Conservation (phyloP, 2,888 invertebrate species). For the Anticlea derivata region DNA sequence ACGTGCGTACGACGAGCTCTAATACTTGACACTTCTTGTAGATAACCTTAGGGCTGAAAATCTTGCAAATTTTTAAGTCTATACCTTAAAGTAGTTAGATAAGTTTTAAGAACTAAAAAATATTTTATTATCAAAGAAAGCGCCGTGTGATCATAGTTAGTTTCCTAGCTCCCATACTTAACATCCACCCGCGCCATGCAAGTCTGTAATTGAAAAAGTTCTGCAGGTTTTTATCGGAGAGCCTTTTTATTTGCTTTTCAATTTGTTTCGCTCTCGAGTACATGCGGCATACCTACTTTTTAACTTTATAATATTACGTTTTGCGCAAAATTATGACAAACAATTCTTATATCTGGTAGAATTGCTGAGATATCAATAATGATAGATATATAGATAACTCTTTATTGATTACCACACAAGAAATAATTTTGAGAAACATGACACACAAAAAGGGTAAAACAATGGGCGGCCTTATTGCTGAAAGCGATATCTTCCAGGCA, state of each 20-base stretch:
- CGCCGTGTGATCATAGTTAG: slow-evolving; percentile 16
- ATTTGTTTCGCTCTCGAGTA: slow-evolving; percentile 47
- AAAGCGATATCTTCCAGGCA: no score
- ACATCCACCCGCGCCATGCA: slow-evolving; percentile 67
- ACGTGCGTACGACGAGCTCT: no score
- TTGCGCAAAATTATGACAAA: neutral
- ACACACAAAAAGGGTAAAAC: no score
- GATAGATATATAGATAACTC: no score
- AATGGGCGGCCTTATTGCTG: no score
- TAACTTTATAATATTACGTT: slow-evolving; percentile 15
- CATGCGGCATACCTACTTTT: slow-evolving; percentile 3
- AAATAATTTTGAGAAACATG: no score
- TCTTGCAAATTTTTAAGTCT: no score
- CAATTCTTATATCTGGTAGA: neutral
- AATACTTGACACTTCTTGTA: no score
- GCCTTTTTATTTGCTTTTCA: slow-evolving; percentile 55
- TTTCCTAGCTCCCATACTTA: slow-evolving; percentile 52
- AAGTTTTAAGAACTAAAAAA: neutral
- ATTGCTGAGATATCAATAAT: neutral
- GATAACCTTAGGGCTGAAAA: no score
- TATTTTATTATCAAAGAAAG: slow-evolving; percentile 8
- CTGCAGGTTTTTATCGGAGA: slow-evolving; percentile 53
- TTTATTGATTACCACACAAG: no score
- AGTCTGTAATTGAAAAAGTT: slow-evolving; percentile 83
- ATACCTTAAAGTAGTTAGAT: neutral